Percentiles rank a stretch among this genome's conserved stretches.
These are phyloP conservation scores for Sardina pilchardus DNA, from an alignment of 2,113 vertebrate species.

Conservation along the genomic window DNA sequence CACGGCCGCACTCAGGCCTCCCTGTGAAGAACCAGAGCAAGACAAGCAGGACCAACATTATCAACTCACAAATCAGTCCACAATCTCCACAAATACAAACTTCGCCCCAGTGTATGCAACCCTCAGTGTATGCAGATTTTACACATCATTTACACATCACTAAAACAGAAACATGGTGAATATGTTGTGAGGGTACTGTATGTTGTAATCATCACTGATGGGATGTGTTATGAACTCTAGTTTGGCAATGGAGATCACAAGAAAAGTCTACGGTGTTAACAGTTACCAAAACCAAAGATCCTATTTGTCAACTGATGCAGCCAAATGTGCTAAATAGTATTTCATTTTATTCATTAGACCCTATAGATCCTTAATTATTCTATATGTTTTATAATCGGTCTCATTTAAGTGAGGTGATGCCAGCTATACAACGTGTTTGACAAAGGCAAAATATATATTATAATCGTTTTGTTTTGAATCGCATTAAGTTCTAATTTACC, in stretches of 20 bases:
- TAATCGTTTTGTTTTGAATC: neutral
- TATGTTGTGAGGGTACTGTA: no score
- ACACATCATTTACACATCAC: no score
- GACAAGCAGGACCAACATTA: neutral
- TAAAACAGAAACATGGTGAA: neutral
- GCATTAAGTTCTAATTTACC: neutral
- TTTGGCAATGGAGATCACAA: no score
- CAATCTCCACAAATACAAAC: neutral
- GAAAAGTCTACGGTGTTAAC: no score
- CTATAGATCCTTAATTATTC: neutral
- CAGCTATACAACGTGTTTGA: neutral
- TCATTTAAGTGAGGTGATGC: neutral
- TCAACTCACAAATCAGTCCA: neutral
- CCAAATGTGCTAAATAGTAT: neutral
- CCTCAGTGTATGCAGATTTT: neutral
- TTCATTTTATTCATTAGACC: neutral
- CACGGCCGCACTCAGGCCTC: slow-evolving; percentile 9
- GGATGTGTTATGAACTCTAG: no score
- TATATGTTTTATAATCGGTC: neutral
- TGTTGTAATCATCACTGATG: neutral
- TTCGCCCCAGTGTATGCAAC: no score
- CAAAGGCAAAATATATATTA: neutral
- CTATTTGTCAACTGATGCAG: neutral
- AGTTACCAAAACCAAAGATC: no score
- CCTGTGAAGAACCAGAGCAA: slow-evolving; percentile 39